A percentile compares a stretch with the other conserved stretches of the same genome.
These are phyloP conservation scores for Drosophila athabasca DNA, from an alignment of 1,140 invertebrate genomes.

Conservation along the genomic window DNA sequence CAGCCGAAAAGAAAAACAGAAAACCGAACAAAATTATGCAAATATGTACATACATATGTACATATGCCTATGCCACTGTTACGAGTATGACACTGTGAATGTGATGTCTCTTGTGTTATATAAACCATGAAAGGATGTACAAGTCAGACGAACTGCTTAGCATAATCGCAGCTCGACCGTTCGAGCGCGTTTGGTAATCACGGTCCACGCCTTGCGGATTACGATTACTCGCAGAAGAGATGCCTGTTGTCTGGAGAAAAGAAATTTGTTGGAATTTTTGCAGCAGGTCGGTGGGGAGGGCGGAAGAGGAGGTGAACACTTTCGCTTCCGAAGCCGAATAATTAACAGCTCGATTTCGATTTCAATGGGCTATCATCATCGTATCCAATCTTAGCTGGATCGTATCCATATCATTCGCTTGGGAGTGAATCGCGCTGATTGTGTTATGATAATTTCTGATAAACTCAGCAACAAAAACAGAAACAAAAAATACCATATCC, in stretches of 20 bases:
- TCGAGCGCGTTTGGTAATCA: conserved; percentile 57
- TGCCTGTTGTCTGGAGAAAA: background rate
- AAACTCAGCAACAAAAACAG: background rate
- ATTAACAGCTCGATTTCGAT: conserved; percentile 63
- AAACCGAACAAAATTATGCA: conserved; percentile 59
- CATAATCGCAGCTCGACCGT: conserved; percentile 47
- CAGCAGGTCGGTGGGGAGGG: conserved; percentile 1
- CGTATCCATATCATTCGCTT: no score
- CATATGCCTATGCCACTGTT: background rate
- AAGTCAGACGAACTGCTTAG: conserved; percentile 50
- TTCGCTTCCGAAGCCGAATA: conserved; percentile 64
- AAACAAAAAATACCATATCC: conserved; percentile 12
- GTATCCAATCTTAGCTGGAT: background rate
- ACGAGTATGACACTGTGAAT: conserved; percentile 12
- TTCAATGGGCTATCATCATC: background rate
- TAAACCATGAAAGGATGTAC: conserved; percentile 63
- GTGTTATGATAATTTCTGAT: conserved; percentile 65
- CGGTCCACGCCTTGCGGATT: conserved; percentile 7
- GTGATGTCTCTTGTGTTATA: conserved; percentile 40
- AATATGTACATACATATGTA: conserved; percentile 7
- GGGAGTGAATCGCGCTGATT: conserved; percentile 1
- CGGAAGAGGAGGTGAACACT: conserved; percentile 41
- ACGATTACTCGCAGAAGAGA: conserved; percentile 14
- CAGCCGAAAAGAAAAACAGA: conserved; percentile 8
- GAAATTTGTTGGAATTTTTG: conserved; percentile 26